These are phyloP conservation scores for Lepidochrysops patricia DNA, from an alignment of 2,888 invertebrate species.

Conservation along the genomic window DNA sequence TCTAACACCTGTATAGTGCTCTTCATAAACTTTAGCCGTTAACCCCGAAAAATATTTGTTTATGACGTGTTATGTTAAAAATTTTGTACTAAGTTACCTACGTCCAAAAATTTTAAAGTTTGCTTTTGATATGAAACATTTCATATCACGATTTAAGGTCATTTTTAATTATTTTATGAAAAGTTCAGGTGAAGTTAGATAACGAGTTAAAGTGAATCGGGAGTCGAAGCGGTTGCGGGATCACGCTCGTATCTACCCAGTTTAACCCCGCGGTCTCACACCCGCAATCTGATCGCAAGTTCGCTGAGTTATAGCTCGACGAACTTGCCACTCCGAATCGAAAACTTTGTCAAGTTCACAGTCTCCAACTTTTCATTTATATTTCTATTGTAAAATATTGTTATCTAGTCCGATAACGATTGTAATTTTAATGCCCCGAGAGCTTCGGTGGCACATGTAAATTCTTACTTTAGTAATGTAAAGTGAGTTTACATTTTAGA, in stretches of 20 bases:
- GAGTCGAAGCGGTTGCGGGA: conserved; percentile 33
- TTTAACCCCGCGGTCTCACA: conserved; percentile 43
- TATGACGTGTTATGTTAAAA: no score
- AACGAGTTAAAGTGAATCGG: conserved; percentile 7
- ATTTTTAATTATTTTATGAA: neutral
- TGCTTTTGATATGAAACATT: no score
- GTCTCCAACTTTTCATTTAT: conserved; percentile 17
- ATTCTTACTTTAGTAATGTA: neutral
- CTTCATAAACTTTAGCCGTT: neutral
- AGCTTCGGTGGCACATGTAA: neutral
- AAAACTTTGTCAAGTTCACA: conserved; percentile 30
- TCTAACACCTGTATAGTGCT: neutral
- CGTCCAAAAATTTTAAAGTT: no score
- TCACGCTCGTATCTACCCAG: conserved; percentile 47
- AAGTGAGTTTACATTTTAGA: neutral
- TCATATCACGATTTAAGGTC: neutral
- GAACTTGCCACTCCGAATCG: conserved; percentile 43
- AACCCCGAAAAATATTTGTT: neutral
- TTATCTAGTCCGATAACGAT: neutral
- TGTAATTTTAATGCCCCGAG: neutral
- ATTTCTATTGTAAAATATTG: conserved; percentile 1
- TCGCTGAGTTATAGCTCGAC: conserved; percentile 47
- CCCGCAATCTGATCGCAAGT: conserved; percentile 53
- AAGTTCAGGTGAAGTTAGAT: neutral
- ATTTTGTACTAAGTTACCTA: no score